phyloP scores from a whole-genome alignment of 2,113 vertebrate genomes.

The Terrapene triunguis region DNA sequence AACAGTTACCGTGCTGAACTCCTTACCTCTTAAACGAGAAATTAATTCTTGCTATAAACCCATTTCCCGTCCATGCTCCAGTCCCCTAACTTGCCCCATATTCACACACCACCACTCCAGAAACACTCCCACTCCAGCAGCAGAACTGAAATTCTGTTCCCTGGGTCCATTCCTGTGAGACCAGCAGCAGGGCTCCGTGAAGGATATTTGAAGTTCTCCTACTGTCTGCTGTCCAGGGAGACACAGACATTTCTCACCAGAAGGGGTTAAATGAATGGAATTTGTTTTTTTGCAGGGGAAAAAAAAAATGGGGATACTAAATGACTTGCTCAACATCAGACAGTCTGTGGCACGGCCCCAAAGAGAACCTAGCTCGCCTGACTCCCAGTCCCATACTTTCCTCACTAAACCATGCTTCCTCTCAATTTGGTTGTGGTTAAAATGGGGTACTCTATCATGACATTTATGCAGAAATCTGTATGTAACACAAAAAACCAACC shows the following conservation, averaged over 20 bases:
- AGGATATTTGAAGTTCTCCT: neutral
- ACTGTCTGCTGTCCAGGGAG: neutral
- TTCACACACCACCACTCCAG: neutral
- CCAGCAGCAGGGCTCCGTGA: neutral
- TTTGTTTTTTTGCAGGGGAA: neutral
- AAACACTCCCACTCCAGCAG: neutral
- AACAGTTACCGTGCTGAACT: neutral
- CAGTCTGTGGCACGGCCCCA: neutral
- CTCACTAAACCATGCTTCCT: neutral
- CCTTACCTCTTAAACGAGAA: neutral
- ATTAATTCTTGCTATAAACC: neutral
- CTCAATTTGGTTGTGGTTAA: neutral
- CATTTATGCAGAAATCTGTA: neutral
- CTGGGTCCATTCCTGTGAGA: neutral
- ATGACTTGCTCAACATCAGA: neutral
- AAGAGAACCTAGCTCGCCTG: neutral
- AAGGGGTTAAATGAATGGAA: neutral
- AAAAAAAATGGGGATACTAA: neutral
- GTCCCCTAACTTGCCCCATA: neutral
- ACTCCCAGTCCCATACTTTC: neutral
- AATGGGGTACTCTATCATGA: rapidly evolving
- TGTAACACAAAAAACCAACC: neutral
- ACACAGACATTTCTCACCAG: neutral
- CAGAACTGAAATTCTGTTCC: neutral
- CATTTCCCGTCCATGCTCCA: neutral